phyloP scores from a whole-genome alignment of 1,140 invertebrate species.

The Aphelinus certus region DNA sequence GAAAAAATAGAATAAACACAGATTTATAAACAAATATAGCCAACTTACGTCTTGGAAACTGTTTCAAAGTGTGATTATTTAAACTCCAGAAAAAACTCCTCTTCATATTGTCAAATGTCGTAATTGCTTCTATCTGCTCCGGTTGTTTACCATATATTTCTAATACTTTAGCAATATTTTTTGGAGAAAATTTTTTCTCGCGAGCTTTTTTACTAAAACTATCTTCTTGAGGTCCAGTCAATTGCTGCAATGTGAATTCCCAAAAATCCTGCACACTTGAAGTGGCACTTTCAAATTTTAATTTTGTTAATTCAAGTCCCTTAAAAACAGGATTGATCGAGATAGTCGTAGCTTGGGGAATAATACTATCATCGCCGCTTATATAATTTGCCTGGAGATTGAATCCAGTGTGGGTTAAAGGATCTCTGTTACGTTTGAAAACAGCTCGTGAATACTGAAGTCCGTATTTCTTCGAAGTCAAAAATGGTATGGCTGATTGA shows the following conservation, averaged over 20 bases:
- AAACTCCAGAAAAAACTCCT: conserved; percentile 50
- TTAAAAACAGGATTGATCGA: conserved; percentile 56
- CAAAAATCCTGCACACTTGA: conserved; percentile 66
- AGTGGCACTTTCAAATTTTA: conserved; percentile 57
- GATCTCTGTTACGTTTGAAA: conserved; percentile 39
- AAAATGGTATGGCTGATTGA: conserved; percentile 63
- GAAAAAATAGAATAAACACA: conserved; percentile 29
- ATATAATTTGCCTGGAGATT: no score
- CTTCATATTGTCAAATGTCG: conserved; percentile 61
- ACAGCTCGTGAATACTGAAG: conserved; percentile 65
- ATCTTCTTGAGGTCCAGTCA: conserved; percentile 30
- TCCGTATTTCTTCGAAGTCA: conserved; percentile 68
- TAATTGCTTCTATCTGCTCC: conserved; percentile 69
- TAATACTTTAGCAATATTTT: conserved; percentile 66
- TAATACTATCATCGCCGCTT: conserved; percentile 56
- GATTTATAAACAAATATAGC: conserved; percentile 4
- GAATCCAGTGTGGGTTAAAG: no score
- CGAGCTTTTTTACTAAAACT: conserved; percentile 41
- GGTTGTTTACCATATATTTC: conserved; percentile 66
- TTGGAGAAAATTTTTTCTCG: conserved; percentile 45
- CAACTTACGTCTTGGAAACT: conserved; percentile 53
- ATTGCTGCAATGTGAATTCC: conserved; percentile 57
- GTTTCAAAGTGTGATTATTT: no score
- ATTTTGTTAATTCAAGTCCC: conserved; percentile 61
- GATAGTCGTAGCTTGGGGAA: conserved; percentile 65